Evolutionary conservation across 2,888 invertebrate species (phyloP), one percentile per base, ranked within the genome.

Genomic region (Eucera pruinosa): DNA sequence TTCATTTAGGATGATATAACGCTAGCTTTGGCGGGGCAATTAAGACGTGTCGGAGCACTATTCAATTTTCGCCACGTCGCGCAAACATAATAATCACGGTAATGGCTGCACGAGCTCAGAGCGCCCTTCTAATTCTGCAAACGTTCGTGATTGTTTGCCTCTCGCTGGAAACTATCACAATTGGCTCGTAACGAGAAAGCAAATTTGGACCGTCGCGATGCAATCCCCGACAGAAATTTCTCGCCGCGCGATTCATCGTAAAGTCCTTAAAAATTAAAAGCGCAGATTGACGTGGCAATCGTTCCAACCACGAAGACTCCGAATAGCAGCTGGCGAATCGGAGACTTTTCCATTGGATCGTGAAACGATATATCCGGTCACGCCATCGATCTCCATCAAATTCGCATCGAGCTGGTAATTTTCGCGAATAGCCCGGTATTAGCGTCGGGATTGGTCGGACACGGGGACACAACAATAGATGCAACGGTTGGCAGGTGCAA

Each of bases 401-500:
- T 68, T 76, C 76, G 43, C 47, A 69, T 68, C 77, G 39, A 45
- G 27, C 47, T 9, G 54, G 62, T 70, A 47, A 78, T 78, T 78
- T 70, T 69, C 65, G 65, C 60, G 69, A 66, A 77, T 77, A 39
- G 39, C 61, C 11, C 57, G 50, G 23, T 55, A 61, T 77, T 70
- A 61, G 61, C 41, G 27, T 30, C 6, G 5, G 45, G 48, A 76
- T 60, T 39, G 65, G 47, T 23, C 55, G 64, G 39, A 52, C 52
- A 68, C 61, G 60, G 57, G 25, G 69, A 64, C 50, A 57, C 54
- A 64, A 61, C 60, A 57, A 80, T 80, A 55, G 76, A 82, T 65
- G 68, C 68, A 58, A 70, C 62, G 70, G 45, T 69, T 70, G 67
- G 76, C 84, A 84, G 82, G 74, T 78, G 78, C 65, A 78, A 68